These are phyloP conservation scores for Mesochorus sp. DNA, from an alignment of 2,888 invertebrate genomes.

Conservation along the genomic window DNA sequence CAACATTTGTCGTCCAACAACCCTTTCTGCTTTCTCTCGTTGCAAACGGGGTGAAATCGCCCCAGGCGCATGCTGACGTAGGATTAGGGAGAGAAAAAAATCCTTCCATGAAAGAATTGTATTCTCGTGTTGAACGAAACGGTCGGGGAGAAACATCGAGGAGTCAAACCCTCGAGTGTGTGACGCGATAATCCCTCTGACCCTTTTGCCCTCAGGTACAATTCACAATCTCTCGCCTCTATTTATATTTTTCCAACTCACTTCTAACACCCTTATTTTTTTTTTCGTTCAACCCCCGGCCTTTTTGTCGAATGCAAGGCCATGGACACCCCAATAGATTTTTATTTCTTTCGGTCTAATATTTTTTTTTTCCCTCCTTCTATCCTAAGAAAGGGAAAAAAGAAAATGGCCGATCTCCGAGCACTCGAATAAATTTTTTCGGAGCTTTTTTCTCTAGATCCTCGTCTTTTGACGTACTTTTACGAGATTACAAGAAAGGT, in stretches of 20 bases:
- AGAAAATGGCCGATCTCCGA: too few species aligned
- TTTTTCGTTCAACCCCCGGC: neutral
- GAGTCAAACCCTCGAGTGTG: conserved; percentile 23
- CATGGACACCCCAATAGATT: too few species aligned
- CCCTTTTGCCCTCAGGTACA: conserved; percentile 30
- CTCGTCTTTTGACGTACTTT: neutral
- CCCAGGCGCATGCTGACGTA: neutral
- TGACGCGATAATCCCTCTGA: conserved; percentile 37
- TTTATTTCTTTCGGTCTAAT: neutral
- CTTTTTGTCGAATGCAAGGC: neutral
- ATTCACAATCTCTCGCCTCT: conserved; percentile 24
- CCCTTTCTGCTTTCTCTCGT: too few species aligned
- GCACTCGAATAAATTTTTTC: neutral
- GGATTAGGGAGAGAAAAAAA: neutral
- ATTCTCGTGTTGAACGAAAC: conserved; percentile 22
- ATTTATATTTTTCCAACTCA: neutral
- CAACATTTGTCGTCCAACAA: too few species aligned
- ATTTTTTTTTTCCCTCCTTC: neutral
- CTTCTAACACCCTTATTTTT: neutral
- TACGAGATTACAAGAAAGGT: conserved; percentile 49
- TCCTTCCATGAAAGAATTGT: conserved; percentile 2
- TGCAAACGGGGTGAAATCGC: neutral
- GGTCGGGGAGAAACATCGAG: conserved; percentile 12
- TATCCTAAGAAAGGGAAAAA: too few species aligned
- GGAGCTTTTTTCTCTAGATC: neutral